These are phyloP conservation scores for Ophion obscuratus DNA, from an alignment of 2,888 invertebrate species.

Conservation along the genomic window DNA sequence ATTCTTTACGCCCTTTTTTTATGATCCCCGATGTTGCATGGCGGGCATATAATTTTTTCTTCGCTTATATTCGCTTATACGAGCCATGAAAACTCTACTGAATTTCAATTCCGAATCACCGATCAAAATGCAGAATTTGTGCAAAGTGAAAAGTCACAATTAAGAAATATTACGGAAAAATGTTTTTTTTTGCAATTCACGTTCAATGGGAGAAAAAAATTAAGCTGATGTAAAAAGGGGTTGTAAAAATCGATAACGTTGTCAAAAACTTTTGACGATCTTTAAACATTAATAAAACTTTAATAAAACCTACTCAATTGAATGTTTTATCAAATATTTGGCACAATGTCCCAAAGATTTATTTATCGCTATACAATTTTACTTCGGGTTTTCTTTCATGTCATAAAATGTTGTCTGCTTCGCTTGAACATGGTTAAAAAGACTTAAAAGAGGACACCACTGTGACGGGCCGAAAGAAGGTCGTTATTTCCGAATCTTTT, in stretches of 20 bases:
- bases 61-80: conserved; percentile 50
- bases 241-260: background rate
- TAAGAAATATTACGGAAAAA: background rate
- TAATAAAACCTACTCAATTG: background rate
- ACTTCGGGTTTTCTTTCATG: background rate
- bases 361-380: background rate
- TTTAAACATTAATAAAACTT: background rate
- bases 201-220: background rate
- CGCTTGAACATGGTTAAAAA: background rate
- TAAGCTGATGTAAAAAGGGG: background rate
- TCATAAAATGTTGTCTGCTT: background rate
- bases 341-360: background rate
- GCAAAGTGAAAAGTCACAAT: background rate
- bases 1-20: conserved; percentile 77
- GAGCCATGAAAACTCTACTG: conserved; percentile 65
- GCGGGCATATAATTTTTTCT: conserved; percentile 38
- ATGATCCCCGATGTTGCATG: conserved; percentile 64
- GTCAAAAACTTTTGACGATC: background rate
- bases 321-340: background rate
- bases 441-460: background rate
- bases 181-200: background rate
- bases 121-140: conserved; percentile 3
- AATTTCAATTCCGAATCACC: background rate
- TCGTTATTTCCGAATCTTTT: no score
- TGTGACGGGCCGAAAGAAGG: no score